phyloP scores from a whole-genome alignment of 2,888 invertebrate genomes.

The Caenorhabditis uteleia region DNA sequence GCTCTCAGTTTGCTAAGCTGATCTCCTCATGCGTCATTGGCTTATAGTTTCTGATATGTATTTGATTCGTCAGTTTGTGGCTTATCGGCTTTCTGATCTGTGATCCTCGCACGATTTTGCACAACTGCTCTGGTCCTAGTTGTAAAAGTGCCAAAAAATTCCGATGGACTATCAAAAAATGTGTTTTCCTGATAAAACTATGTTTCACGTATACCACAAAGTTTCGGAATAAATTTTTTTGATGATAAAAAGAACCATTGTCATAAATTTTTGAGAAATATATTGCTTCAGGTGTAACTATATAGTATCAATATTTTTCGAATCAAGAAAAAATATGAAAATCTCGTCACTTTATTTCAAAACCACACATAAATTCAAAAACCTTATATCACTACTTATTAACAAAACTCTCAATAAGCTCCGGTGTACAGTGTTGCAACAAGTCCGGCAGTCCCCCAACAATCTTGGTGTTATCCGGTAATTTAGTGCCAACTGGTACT shows the following conservation, averaged over 20 bases:
- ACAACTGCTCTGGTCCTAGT: no score
- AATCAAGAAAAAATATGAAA: neutral
- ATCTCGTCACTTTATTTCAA: neutral
- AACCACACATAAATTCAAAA: neutral
- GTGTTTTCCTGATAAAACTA: no score
- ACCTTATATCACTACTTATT: neutral
- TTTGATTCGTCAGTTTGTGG: no score
- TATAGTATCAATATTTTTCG: neutral
- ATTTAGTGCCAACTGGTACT: conserved; percentile 11
- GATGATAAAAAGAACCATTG: neutral
- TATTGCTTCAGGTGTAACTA: neutral
- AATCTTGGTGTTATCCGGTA: conserved; percentile 1
- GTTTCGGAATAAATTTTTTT: no score
- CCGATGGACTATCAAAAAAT: no score
- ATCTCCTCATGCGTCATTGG: no score
- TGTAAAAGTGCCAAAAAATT: no score
- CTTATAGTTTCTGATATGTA: no score
- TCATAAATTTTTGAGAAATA: conserved; percentile 1
- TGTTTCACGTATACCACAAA: no score
- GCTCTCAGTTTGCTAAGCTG: no score
- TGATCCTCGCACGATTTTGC: no score
- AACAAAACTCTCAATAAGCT: neutral
- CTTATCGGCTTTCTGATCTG: no score
- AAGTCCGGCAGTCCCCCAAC: conserved; percentile 16
- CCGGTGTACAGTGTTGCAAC: neutral